Base-by-base conservation (phyloP, 2,888 invertebrate species). In the Drosophila falleni region DNA sequence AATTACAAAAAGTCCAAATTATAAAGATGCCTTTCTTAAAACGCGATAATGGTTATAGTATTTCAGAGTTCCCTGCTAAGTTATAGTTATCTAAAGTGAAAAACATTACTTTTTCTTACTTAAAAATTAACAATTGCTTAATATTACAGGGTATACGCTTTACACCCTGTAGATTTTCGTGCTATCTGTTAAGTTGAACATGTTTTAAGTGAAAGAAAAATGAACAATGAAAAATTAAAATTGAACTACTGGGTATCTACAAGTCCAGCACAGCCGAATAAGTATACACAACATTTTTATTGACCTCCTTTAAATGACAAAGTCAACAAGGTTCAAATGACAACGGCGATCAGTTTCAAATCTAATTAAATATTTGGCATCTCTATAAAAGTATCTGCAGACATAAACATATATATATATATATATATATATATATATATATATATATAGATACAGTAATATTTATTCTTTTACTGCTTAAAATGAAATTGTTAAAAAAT, bases 321-420 rank as follows among this genome's bases (percentile, higher is more conserved):
- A 80, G 87, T 72, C 78, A 86, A 86, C 67, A 63, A 79, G 64
- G 19, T 55, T 75, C 72, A 72, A 85, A 82, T 69, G 68, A 44
- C 59, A 46, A 55, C 35, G 47, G 53, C 64, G 64, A 86, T 82
- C 78, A 54, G 50, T 88, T 67, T 62, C 83, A 58, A 81, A 75
- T 70, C 61, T 68, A 88, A 83, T 88, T 83, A 83, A 78, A 73
- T 78, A 59, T 55, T 31, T 61, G 23, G 6, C n/a, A n/a, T 8
- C 0, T 37, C 2, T n/a, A n/a, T 37, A 37, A 8, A 37, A 31
- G 31, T n/a, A 37, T n/a, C 13, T n/a, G 37, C 37, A 37, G 37
- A 37, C n/a, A 37, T 37, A n/a, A 8, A n/a, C 11, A 37, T 10
- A 66, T 73, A 54, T 58, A 35, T 60, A 23, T 53, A 13, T 19